Conservation (phyloP, 2,888 invertebrate species). For the Galerucella nymphaeae region DNA sequence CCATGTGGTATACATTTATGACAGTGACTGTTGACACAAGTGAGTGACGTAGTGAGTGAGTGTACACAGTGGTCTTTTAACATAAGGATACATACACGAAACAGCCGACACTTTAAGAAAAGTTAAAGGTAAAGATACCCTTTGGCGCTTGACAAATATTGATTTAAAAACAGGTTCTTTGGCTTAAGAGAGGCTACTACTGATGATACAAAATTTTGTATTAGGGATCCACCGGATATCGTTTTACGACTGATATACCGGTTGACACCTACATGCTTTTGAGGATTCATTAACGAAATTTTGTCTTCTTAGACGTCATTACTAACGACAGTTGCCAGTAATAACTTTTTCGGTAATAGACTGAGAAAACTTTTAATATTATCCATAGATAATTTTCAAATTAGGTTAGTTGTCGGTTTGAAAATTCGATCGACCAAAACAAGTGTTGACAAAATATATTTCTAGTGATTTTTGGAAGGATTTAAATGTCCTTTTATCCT, state of each 20-base stretch:
- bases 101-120: constrained; percentile 34
- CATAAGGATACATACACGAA: constrained; percentile 49
- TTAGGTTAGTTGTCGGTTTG: too few species aligned
- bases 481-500: not conserved
- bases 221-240: constrained; percentile 12
- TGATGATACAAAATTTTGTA: constrained; percentile 7
- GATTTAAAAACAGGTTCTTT: constrained; percentile 30
- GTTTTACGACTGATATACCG: constrained; percentile 8
- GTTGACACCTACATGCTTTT: constrained; percentile 14
- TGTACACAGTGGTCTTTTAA: constrained; percentile 49
- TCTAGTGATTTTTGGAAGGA: not conserved
- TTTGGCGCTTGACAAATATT: constrained; percentile 40
- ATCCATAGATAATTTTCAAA: too few species aligned
- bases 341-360: not conserved
- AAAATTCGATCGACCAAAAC: too few species aligned
- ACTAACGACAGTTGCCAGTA: not conserved
- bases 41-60: constrained; percentile 49
- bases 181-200: constrained; percentile 2
- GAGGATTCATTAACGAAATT: constrained; percentile 12
- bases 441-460: not conserved
- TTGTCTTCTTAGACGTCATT: not conserved
- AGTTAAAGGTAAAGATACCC: constrained; percentile 42
- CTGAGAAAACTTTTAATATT: not conserved
- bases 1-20: constrained; percentile 51
- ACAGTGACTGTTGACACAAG: constrained; percentile 49